Evolutionary conservation across 2,113 vertebrate genomes (phyloP), one percentile per base, ranked within the genome.

Genomic region (Hypanus sabinus): DNA sequence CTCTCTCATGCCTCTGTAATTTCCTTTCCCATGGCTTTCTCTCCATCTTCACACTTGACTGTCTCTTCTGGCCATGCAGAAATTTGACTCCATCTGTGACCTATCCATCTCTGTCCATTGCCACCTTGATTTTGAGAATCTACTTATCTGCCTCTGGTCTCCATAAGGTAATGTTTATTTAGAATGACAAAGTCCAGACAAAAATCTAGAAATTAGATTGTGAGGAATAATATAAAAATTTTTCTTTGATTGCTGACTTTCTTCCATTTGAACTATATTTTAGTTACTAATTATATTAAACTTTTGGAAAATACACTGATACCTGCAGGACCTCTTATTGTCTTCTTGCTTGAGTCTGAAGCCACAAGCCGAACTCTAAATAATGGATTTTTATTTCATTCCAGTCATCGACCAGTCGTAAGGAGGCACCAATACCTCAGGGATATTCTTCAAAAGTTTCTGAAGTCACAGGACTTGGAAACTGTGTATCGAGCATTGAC

Each of bases 401-500:
- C 94, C 20, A 98, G 98, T 94, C 97, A 97, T 0, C 96, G 96
- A 27, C 98, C 98, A 60, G 97, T 97, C 83, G 96, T 98, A 94
- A 96, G 98, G 80, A 96, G 98, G 33, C 98, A 97, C 96, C 97
- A 98, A n/a, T 98, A 98, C 95, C 97, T 99, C 91, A 97, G 98
- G 94, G 98, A 98, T 93, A 98, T 98, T 0, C 96, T 98, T 95
- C 95, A 98, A 94, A 96, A 97, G 27, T 98, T 98, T 95, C 97
- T 97, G 94, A 97, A 97, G 94, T 98, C 97, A 20, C 97, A 96
- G 65, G 98, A 98, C 96, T 97, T 98, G 95, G 97, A 97, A 85
- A 96, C 97, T 1, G 97, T 98, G 0, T 99, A 97, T 55, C 97
- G 97, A 94, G 97, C 98, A 6, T 96, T 99, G 94, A 97, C 98